Evolutionary conservation across 2,797 vertebrate species (phyloP), one percentile per base, ranked within the genome.

Genomic region (Anguilla megastoma): DNA sequence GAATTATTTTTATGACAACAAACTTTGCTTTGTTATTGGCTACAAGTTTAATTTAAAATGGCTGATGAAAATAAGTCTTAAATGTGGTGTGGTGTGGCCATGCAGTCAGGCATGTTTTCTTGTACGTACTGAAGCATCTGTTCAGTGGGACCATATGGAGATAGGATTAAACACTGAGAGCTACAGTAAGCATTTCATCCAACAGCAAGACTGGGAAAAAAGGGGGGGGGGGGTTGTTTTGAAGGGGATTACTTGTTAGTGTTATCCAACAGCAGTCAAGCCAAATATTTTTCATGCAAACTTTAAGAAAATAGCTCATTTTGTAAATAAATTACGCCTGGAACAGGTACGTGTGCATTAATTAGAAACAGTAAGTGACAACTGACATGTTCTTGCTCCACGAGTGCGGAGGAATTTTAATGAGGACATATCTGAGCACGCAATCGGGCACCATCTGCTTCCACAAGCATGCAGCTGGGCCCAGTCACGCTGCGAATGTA

Each of bases 381-480:
- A 60, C 80, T 58, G 71, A 36, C 2, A 54, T 18, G 27, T 54
- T 82, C 7, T 33, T 7, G 18, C 76, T 80, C 27, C 36, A 0
- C n/a, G 14, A 63, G 52, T 30, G 21, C 6, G 56, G 71, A 76
- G 84, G 86, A 86, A 84, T 87, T 85, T 85, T 87, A 86, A 90
- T 85, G 83, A 90, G 87, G 66, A 86, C 54, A 84, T 85, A n/a
- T 63, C 66, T 45, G 12, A 14, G 66, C 5, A 52, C 21, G 56
- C 50, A 84, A 27, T 71, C 56, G 86, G 89, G 90, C 76, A 85
- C 88, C 89, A 88, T 89, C 89, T 91, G 90, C 63, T 41, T 88
- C 86, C 58, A 66, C 36, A 71, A 18, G 60, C 52, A 16, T 63
- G 50, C 86, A 89, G 88, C 83, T 89, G 89, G 88, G 58, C 87